phyloP scores from a whole-genome alignment of 2,113 vertebrate species.

The Sapayoa aenigma region DNA sequence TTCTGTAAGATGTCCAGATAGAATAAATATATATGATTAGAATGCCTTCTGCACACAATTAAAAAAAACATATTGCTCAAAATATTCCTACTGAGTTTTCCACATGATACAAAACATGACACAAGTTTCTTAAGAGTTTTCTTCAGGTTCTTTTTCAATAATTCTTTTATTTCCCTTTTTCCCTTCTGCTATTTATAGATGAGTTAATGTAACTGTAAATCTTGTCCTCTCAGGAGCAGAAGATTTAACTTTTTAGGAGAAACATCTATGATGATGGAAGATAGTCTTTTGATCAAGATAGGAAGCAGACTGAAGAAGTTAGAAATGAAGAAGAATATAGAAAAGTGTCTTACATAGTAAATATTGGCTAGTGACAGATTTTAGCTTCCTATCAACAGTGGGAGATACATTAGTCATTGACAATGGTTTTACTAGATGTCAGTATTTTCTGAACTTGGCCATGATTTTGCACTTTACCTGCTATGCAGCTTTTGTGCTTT shows the following conservation, averaged over 20 bases:
- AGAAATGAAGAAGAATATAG: neutral
- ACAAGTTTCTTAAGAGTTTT: neutral
- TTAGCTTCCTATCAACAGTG: neutral
- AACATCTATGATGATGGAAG: neutral
- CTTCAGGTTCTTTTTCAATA: neutral
- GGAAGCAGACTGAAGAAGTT: neutral
- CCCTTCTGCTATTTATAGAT: neutral
- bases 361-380: neutral
- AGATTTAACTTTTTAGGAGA: neutral
- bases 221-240: neutral
- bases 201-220: neutral
- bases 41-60: conserved; percentile 7
- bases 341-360: neutral
- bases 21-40: conserved; percentile 7
- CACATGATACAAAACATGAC: neutral
- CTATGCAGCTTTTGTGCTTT: neutral
- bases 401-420: neutral
- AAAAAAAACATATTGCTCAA: conserved; percentile 6
- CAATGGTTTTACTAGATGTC: neutral
- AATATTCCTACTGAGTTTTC: conserved; percentile 16
- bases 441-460: neutral
- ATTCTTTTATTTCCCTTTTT: neutral
- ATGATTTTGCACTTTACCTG: neutral
- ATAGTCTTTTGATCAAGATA: neutral
- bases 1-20: conserved; percentile 10